Conservation (phyloP, 1,140 invertebrate genomes). For the Scaptodrosophila lebanonensis region DNA sequence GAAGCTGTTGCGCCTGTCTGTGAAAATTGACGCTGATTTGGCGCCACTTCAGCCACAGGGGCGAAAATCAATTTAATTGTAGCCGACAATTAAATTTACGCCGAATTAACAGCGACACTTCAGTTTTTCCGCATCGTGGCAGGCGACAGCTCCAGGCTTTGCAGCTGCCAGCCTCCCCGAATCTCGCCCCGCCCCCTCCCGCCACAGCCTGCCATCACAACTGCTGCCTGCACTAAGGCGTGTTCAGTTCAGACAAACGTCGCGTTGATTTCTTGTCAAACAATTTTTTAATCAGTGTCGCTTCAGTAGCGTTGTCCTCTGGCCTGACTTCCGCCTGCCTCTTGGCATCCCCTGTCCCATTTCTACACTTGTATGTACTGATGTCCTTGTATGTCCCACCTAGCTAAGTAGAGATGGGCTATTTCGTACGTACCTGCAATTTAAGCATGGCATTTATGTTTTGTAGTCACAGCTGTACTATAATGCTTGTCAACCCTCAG, state of each 20-base stretch:
- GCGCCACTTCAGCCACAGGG: conserved; percentile 50
- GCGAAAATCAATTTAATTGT: conserved; percentile 75
- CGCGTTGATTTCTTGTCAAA: conserved; percentile 73
- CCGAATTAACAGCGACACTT: conserved; percentile 69
- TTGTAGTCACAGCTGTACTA: no score
- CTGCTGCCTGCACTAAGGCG: neutral
- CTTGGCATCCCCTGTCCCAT: neutral
- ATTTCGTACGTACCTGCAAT: no score
- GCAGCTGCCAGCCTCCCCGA: neutral
- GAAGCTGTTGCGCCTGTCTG: no score
- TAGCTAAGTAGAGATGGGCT: conserved; percentile 23
- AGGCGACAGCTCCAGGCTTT: conserved; percentile 16
- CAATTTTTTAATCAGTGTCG: conserved; percentile 75
- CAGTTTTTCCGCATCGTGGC: conserved; percentile 23
- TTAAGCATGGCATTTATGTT: no score
- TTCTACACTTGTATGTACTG: neutral
- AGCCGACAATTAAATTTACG: conserved; percentile 76
- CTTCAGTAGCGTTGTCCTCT: conserved; percentile 53
- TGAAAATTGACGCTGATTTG: conserved; percentile 48
- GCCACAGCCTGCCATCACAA: no score
- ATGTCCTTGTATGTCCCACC: neutral
- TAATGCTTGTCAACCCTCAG: no score
- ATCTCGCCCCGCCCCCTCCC: neutral
- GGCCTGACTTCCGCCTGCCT: no score
- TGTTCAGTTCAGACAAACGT: conserved; percentile 48